Evolutionary conservation across 2,113 vertebrate genomes (phyloP).

Genomic region (Campylomormyrus tamandua): DNA sequence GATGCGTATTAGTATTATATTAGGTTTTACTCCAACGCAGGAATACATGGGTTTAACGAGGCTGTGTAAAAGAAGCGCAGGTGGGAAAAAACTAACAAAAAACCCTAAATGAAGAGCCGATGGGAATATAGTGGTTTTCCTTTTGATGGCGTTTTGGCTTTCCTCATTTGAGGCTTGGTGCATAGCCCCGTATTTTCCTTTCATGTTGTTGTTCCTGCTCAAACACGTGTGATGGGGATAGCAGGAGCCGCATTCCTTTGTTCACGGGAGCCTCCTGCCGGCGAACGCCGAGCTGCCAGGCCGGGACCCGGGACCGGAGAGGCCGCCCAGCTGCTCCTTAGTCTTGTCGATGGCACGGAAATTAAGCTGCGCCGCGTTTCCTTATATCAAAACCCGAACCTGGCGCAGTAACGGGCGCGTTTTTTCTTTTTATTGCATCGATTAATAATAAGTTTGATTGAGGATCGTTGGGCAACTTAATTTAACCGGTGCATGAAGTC

Average conservation of each 20-base stretch:
- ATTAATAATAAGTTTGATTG: background rate
- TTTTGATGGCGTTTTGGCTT: background rate
- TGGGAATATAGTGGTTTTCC: background rate
- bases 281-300: background rate
- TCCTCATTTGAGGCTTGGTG: background rate
- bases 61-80: background rate
- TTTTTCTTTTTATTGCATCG: background rate
- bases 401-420: background rate
- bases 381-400: background rate
- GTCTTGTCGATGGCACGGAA: background rate
- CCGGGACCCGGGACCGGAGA: background rate
- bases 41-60: background rate
- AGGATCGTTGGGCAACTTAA: background rate
- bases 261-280: constrained; percentile 27
- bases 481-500: background rate
- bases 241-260: constrained; percentile 44
- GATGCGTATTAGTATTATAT: background rate
- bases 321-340: background rate
- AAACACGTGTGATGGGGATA: constrained; percentile 40
- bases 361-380: background rate
- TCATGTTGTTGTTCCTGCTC: constrained; percentile 31
- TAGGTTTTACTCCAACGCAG: background rate
- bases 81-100: background rate
- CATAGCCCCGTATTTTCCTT: constrained; percentile 3
- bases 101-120: background rate